A percentile compares a stretch with the other conserved stretches of the same genome.
Evolutionary conservation across 2,797 vertebrate species (phyloP).

Genomic region (Hoplostethus mediterraneus): DNA sequence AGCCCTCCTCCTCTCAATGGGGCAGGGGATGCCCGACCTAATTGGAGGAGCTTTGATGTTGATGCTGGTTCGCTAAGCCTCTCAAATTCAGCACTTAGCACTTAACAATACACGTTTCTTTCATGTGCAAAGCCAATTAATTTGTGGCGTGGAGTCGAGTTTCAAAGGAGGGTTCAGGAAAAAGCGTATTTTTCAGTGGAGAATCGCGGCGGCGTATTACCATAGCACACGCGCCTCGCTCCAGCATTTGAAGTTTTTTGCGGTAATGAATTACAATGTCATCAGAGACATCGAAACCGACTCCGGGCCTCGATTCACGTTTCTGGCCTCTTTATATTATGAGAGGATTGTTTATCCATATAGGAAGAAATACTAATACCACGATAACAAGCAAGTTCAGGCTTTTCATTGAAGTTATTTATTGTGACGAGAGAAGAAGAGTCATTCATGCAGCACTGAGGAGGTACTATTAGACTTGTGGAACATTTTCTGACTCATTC

Average conservation of each 20-base stretch:
- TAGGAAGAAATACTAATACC: neutral
- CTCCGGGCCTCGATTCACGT: neutral
- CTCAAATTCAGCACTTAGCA: conserved; percentile 62
- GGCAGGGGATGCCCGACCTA: conserved; percentile 47
- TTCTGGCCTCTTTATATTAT: neutral
- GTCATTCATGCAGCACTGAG: conserved; percentile 72
- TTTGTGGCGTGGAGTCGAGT: conserved; percentile 56
- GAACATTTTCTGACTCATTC: conserved; percentile 91
- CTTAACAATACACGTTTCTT: conserved; percentile 67
- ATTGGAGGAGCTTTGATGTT: conserved; percentile 74
- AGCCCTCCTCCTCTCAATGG: conserved; percentile 14
- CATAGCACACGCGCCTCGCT: conserved; percentile 16
- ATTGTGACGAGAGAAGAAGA: conserved; percentile 52
- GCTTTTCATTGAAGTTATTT: conserved; percentile 45
- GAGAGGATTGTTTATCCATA: conserved; percentile 16
- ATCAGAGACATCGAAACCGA: conserved; percentile 1
- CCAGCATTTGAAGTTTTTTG: conserved; percentile 23
- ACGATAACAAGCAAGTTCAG: conserved; percentile 22
- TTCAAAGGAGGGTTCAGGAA: conserved; percentile 55
- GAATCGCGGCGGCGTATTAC: conserved; percentile 7
- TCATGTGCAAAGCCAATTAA: conserved; percentile 73
- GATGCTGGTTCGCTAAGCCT: conserved; percentile 55
- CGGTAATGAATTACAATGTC: conserved; percentile 4
- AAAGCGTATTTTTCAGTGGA: conserved; percentile 8
- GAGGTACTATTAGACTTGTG: conserved; percentile 77